A percentile compares a stretch with the other conserved stretches of the same genome.
Evolutionary conservation across 1,140 invertebrate species (phyloP).

Genomic region (Anastrepha ludens): DNA sequence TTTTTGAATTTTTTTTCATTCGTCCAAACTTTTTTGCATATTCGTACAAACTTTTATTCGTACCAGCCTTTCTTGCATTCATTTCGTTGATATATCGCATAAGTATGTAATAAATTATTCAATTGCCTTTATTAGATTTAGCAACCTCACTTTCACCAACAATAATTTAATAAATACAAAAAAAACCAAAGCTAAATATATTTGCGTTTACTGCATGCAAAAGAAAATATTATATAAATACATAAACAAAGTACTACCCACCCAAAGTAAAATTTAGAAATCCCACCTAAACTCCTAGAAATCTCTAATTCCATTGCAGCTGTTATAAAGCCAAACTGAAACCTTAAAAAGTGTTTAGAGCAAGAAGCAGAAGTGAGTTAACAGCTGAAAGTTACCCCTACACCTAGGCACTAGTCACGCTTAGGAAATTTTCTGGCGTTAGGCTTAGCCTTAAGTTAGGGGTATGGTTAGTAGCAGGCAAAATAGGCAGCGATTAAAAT

Average conservation of each 20-base stretch:
- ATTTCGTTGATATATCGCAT: too few species aligned
- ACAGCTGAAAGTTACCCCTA: background rate
- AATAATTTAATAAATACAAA: too few species aligned
- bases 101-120: too few species aligned
- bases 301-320: background rate
- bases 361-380: background rate
- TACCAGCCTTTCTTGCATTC: background rate
- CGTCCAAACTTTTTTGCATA: background rate
- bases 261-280: background rate
- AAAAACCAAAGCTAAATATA: background rate
- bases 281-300: background rate
- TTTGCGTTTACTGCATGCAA: constrained; percentile 22
- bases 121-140: background rate
- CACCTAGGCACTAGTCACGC: background rate
- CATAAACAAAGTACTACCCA: background rate
- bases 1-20: background rate
- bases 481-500: background rate
- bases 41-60: background rate
- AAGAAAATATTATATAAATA: background rate
- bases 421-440: background rate
- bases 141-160: background rate
- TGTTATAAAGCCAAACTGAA: too few species aligned
- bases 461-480: background rate
- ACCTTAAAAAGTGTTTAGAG: background rate
- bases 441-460: background rate